Conservation (phyloP, 2,888 invertebrate genomes). For the Gari tellinella region DNA sequence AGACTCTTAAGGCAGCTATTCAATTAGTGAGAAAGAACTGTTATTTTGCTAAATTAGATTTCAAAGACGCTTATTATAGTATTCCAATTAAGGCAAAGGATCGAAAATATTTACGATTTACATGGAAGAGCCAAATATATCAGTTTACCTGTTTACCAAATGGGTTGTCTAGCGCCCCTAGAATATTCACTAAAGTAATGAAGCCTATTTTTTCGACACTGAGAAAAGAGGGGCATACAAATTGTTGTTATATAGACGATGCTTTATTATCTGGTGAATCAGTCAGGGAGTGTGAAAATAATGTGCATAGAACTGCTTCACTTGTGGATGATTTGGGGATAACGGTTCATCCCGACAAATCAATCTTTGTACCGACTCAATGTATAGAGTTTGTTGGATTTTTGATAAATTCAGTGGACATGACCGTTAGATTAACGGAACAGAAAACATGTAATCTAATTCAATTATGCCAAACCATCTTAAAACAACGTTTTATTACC, state of each 20-base stretch:
- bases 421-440: too few species aligned
- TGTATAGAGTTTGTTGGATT: too few species aligned
- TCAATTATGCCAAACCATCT: too few species aligned
- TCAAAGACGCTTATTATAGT: too few species aligned
- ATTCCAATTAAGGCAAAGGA: slow-evolving; percentile 37
- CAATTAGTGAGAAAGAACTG: slow-evolving; percentile 34
- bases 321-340: slow-evolving; percentile 29
- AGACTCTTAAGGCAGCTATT: too few species aligned
- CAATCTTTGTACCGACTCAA: too few species aligned
- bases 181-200: slow-evolving; percentile 52
- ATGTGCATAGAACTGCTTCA: slow-evolving; percentile 12
- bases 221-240: slow-evolving; percentile 30
- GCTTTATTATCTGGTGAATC: slow-evolving; percentile 16
- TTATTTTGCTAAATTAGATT: slow-evolving; percentile 43
- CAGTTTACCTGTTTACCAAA: slow-evolving; percentile 48
- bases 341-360: slow-evolving; percentile 45
- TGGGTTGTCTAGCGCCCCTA: slow-evolving; percentile 37
- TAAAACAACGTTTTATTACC: too few species aligned
- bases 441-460: too few species aligned
- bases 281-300: slow-evolving; percentile 9
- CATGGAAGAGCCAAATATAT: slow-evolving; percentile 37
- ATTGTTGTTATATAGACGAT: slow-evolving; percentile 37
- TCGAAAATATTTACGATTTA: slow-evolving; percentile 47
- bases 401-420: too few species aligned
- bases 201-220: slow-evolving; percentile 46